Evolutionary conservation across 2,797 vertebrate genomes (phyloP).

Genomic region (Lophotriccus pileatus): DNA sequence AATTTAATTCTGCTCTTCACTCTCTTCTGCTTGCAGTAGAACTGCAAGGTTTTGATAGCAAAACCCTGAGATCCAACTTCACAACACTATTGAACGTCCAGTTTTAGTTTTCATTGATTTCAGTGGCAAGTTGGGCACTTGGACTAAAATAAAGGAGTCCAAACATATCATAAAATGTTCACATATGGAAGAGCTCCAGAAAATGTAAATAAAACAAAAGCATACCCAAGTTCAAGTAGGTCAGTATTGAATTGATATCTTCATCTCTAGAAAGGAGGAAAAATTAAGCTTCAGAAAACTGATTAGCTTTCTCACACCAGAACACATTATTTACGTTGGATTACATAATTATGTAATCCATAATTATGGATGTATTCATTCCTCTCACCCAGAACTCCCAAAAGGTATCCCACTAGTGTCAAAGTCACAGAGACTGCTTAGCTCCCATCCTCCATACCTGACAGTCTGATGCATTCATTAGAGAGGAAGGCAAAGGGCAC

Average conservation of each 20-base stretch:
- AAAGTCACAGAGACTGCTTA: not conserved
- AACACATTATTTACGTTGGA: not conserved
- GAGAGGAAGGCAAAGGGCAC: not conserved
- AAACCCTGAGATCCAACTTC: not conserved
- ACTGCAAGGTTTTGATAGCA: not conserved
- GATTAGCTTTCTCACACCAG: not conserved
- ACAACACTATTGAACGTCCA: not conserved
- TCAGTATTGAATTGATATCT: slow-evolving; percentile 53
- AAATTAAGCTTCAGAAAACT: not conserved
- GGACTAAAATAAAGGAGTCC: not conserved
- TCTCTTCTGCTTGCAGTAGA: not conserved
- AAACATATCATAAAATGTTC: not conserved
- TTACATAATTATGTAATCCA: not conserved
- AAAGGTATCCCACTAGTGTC: not conserved
- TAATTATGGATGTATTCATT: not conserved
- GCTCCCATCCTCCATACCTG: not conserved
- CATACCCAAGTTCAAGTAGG: slow-evolving; percentile 70
- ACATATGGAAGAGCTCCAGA: not conserved
- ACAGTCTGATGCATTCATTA: not conserved
- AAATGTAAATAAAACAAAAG: slow-evolving; percentile 7
- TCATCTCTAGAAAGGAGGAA: slow-evolving; percentile 44
- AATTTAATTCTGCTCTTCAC: not conserved
- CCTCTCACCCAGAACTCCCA: not conserved
- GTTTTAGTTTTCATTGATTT: not conserved
- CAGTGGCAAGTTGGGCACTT: not conserved